Percentiles rank a stretch among this genome's conserved stretches.
These are phyloP conservation scores for Megaptera novaeangliae DNA, from an alignment of 2,113 vertebrate genomes.

Conservation along the genomic window DNA sequence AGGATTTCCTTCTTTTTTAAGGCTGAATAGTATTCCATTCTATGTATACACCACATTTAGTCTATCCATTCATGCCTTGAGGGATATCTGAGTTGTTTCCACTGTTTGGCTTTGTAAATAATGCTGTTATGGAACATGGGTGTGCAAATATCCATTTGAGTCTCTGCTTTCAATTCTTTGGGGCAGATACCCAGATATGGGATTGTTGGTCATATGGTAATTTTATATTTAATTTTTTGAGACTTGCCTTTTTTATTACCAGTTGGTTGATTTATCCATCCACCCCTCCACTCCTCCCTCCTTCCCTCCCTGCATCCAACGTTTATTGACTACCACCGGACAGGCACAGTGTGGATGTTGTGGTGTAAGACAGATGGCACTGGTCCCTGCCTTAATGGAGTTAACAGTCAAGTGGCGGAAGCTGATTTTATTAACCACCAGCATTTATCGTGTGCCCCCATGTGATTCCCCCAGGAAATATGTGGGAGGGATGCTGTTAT, in stretches of 20 bases:
- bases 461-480: background rate
- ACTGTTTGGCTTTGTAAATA: background rate
- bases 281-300: background rate
- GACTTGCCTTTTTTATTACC: background rate
- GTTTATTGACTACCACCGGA: background rate
- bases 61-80: background rate
- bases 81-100: background rate
- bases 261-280: background rate
- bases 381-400: background rate
- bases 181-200: background rate
- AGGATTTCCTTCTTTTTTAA: background rate
- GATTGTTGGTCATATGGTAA: background rate
- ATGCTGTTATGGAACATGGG: background rate
- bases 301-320: background rate
- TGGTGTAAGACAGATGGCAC: background rate
- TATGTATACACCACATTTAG: background rate
- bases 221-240: background rate
- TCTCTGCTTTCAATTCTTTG: background rate
- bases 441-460: no score
- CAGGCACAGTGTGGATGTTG: fast-evolving
- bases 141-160: background rate
- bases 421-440: background rate
- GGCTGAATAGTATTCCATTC: background rate
- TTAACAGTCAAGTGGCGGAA: background rate
- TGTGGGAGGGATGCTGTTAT: fast-evolving